These are phyloP conservation scores for Notarius lentiginosus DNA, from an alignment of 2,113 vertebrate genomes.

Conservation along the genomic window DNA sequence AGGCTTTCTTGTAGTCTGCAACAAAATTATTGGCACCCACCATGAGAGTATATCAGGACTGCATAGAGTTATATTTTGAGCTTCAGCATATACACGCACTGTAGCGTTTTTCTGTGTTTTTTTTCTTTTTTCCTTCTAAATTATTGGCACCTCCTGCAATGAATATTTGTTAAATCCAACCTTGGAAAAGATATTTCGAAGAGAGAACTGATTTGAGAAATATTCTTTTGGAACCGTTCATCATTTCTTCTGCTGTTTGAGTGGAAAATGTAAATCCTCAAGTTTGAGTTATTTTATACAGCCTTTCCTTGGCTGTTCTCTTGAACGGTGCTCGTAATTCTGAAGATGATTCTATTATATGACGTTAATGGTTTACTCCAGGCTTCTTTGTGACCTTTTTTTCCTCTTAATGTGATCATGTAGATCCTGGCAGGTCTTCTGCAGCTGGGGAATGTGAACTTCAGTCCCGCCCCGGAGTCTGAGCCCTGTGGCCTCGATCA, in stretches of 20 bases:
- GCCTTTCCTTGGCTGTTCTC: neutral
- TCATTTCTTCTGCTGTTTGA: neutral
- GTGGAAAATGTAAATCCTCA: neutral
- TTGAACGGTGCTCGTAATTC: neutral
- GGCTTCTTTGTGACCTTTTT: constrained; percentile 3
- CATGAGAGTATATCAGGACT: neutral
- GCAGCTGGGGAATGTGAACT: constrained; percentile 85
- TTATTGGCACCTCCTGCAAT: neutral
- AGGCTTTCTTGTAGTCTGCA: neutral
- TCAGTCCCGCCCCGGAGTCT: constrained; percentile 75
- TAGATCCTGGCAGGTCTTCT: constrained; percentile 87
- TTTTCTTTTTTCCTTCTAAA: neutral
- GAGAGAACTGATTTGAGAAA: neutral
- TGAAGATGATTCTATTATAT: neutral
- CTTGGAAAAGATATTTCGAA: neutral
- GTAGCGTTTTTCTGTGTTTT: neutral
- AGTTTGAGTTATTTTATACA: neutral
- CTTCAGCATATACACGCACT: neutral
- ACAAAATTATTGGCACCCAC: neutral
- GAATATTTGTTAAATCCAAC: neutral
- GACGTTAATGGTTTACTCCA: neutral
- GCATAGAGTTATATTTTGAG: neutral
- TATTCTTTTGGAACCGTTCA: neutral
- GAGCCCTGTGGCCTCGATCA: constrained; percentile 78
- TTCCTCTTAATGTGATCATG: constrained; percentile 13